Percentiles rank a stretch among this genome's conserved stretches.
Conservation (phyloP, 2,888 invertebrate species). For the Tortricodes alternella region DNA sequence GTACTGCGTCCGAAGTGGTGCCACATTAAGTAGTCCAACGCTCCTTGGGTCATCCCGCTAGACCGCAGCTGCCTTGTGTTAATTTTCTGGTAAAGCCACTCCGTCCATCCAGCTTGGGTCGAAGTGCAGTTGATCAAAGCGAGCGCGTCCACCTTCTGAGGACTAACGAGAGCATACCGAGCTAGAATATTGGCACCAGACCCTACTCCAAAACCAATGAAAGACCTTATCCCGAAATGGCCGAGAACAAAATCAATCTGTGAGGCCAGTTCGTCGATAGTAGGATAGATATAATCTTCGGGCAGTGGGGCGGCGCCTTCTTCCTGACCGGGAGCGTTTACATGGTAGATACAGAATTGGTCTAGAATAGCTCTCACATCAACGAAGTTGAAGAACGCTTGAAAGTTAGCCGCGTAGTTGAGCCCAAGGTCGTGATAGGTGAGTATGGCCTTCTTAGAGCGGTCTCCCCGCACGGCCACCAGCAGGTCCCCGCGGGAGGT, state of each 20-base stretch:
- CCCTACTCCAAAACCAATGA: constrained; percentile 98
- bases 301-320: constrained; percentile 96
- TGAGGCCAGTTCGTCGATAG: constrained; percentile 97
- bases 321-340: constrained; percentile 99
- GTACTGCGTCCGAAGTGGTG: constrained; percentile 97
- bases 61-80: constrained; percentile 93
- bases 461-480: constrained; percentile 97
- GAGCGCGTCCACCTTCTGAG: constrained; percentile 94
- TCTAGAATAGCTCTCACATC: constrained; percentile 94
- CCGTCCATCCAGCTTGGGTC: constrained; percentile 98
- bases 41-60: constrained; percentile 96
- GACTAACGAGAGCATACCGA: constrained; percentile 93
- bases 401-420: constrained; percentile 97
- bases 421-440: constrained; percentile 99
- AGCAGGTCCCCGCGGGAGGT: constrained; percentile 95
- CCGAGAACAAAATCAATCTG: constrained; percentile 95
- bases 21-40: constrained; percentile 99
- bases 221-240: constrained; percentile 93
- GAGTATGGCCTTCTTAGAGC: constrained; percentile 94
- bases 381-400: constrained; percentile 96
- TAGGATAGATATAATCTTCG: constrained; percentile 94
- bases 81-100: constrained; percentile 99
- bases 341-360: constrained; percentile 98
- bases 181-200: constrained; percentile 98
- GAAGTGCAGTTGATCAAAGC: constrained; percentile 97